Conservation (phyloP, 2,888 invertebrate genomes). For the Chaitophorus viminalis region DNA sequence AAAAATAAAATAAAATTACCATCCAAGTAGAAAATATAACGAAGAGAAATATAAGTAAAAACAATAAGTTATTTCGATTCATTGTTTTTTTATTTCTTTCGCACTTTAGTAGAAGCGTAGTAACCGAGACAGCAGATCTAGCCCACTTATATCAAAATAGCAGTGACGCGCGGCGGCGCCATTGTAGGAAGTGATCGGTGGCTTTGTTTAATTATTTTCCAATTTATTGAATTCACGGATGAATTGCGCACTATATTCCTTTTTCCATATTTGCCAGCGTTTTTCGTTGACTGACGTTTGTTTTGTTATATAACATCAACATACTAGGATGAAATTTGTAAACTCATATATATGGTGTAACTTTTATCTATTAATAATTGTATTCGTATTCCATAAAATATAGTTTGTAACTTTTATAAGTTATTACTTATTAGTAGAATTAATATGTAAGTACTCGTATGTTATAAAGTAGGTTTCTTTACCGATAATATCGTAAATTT, state of each 20-base stretch:
- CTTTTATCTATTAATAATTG: no score
- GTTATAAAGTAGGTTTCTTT: no score
- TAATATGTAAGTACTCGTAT: no score
- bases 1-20: not conserved
- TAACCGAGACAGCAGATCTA: not conserved
- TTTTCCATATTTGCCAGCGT: not conserved
- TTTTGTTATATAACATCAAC: not conserved
- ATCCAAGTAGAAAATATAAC: not conserved
- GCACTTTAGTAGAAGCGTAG: not conserved
- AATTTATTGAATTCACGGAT: slow-evolving; percentile 27
- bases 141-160: not conserved
- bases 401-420: no score
- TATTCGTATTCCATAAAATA: no score
- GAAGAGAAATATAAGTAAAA: not conserved
- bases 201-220: slow-evolving; percentile 30
- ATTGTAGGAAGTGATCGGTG: not conserved
- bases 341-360: no score
- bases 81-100: not conserved
- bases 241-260: not conserved
- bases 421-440: no score
- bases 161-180: not conserved
- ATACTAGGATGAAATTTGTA: no score
- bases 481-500: no score
- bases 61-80: not conserved
- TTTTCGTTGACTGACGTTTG: not conserved